These are phyloP conservation scores for Botia almorhae DNA, from an alignment of 2,797 vertebrate species.

Conservation along the genomic window DNA sequence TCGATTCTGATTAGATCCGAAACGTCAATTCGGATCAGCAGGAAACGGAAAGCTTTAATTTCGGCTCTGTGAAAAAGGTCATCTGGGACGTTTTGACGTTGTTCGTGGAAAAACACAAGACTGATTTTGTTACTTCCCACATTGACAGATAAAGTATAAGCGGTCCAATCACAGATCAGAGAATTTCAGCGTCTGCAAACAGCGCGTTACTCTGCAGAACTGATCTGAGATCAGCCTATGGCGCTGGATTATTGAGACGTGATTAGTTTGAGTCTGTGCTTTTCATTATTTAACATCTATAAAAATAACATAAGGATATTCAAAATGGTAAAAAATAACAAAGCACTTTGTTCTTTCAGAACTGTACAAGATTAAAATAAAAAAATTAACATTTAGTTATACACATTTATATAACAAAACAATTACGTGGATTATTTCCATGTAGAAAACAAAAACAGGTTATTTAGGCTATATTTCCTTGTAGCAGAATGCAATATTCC, in stretches of 20 bases:
- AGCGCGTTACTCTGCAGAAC: too few species aligned
- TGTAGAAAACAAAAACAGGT: constrained; percentile 69
- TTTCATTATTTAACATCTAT: constrained; percentile 66
- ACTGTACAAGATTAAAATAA: constrained; percentile 78
- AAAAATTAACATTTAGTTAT: constrained; percentile 75
- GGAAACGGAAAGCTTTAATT: too few species aligned
- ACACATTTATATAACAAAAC: constrained; percentile 79
- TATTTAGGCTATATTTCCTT: constrained; percentile 14
- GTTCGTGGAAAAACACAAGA: too few species aligned
- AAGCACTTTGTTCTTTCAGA: constrained; percentile 66
- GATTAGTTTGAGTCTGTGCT: constrained; percentile 74
- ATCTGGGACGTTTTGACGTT: too few species aligned
- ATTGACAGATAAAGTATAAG: too few species aligned
- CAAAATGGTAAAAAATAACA: constrained; percentile 71
- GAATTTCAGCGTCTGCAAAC: too few species aligned
- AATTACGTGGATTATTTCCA: constrained; percentile 73
- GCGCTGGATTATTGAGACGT: constrained; percentile 11
- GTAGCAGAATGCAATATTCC: constrained; percentile 73
- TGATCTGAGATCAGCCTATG: not conserved
- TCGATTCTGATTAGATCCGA: too few species aligned
- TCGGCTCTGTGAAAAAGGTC: too few species aligned
- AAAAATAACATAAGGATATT: constrained; percentile 71
- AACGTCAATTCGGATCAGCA: too few species aligned
- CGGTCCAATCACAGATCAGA: too few species aligned
- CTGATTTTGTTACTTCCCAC: too few species aligned